phyloP scores from a whole-genome alignment of 2,113 vertebrate genomes.

The Pleuronectes platessa region DNA sequence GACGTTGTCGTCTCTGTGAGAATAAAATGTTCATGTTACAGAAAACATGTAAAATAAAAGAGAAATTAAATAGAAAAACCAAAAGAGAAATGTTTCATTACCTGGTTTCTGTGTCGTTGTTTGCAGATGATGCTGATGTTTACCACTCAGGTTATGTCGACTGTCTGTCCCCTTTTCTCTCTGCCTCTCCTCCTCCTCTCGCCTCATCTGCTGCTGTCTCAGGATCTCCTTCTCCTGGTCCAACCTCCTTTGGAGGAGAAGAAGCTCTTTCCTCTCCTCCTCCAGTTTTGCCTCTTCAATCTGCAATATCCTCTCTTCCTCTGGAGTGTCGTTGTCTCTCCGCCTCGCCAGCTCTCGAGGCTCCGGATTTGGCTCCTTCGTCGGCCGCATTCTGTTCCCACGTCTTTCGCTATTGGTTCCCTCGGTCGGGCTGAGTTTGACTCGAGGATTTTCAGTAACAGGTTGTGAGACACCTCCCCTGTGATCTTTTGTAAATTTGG shows the following conservation, averaged over 20 bases:
- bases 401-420: slow-evolving; percentile 35
- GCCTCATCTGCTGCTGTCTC: slow-evolving; percentile 69
- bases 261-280: slow-evolving; percentile 74
- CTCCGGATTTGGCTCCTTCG: slow-evolving; percentile 75
- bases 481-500: slow-evolving; percentile 46
- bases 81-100: slow-evolving; percentile 28
- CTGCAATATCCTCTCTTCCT: slow-evolving; percentile 57
- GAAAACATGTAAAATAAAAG: background rate
- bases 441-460: slow-evolving; percentile 49
- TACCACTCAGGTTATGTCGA: slow-evolving; percentile 48
- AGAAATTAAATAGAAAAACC: background rate
- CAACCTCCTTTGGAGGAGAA: slow-evolving; percentile 75
- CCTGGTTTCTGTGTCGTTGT: slow-evolving; percentile 76
- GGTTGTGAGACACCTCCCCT: slow-evolving; percentile 26
- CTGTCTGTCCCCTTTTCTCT: slow-evolving; percentile 38
- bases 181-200: slow-evolving; percentile 62
- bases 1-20: slow-evolving; percentile 64
- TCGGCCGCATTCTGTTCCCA: slow-evolving; percentile 53
- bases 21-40: background rate
- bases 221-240: slow-evolving; percentile 79
- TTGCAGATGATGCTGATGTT: slow-evolving; percentile 67
- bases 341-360: slow-evolving; percentile 33
- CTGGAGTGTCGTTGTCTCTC: slow-evolving; percentile 71
- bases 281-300: slow-evolving; percentile 65
- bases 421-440: slow-evolving; percentile 31